Percentiles rank a stretch among this genome's conserved stretches.
Evolutionary conservation across 1,140 invertebrate species (phyloP).

Genomic region (Polyergus mexicanus): DNA sequence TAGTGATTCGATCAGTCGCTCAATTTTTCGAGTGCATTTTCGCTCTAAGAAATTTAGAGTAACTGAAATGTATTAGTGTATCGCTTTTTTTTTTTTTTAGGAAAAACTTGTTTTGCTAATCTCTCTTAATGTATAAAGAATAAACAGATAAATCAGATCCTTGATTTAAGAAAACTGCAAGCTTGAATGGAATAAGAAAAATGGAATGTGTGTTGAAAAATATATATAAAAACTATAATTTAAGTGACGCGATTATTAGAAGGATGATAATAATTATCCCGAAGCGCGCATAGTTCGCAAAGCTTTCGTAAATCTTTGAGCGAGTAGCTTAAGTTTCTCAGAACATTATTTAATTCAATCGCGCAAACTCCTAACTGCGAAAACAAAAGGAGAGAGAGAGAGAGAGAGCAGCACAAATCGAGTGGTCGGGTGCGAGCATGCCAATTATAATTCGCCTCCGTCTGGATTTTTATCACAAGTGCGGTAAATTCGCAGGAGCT

Average conservation of each 20-base stretch:
- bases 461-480: conserved; percentile 60
- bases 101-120: not conserved
- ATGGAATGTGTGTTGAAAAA: conserved; percentile 3
- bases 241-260: conserved; percentile 11
- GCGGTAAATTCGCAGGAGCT: conserved; percentile 13
- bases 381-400: conserved; percentile 46
- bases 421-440: conserved; percentile 27
- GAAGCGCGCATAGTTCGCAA: not conserved
- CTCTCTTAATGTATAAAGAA: not conserved
- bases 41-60: no score
- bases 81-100: not conserved
- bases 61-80: not conserved
- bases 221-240: not conserved
- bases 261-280: conserved; percentile 33
- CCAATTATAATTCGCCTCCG: conserved; percentile 52
- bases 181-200: no score
- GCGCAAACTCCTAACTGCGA: conserved; percentile 29
- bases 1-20: no score
- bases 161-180: not conserved
- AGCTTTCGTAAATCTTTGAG: conserved; percentile 30
- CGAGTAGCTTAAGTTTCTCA: conserved; percentile 47
- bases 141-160: conserved; percentile 6
- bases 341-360: conserved; percentile 50
- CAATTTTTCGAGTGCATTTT: no score
- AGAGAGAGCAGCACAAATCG: no score